Evolutionary conservation across 2,797 vertebrate genomes (phyloP), one percentile per base, ranked within the genome.

Genomic region (Gymnothorax javanicus): DNA sequence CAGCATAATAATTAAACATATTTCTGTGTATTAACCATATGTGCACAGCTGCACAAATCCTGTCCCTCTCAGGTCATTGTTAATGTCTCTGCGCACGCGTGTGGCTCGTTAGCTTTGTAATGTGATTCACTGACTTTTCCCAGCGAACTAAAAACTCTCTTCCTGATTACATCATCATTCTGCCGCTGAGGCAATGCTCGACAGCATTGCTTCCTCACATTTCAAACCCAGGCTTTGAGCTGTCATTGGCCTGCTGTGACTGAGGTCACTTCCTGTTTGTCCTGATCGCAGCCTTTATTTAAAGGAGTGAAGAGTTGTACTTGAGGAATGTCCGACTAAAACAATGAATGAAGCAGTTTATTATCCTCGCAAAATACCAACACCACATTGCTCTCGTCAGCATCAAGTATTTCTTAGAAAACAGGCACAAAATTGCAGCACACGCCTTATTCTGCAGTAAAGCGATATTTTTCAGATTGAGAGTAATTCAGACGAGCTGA

Each of bases 191-290:
- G 33, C 7, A 4, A 77, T 17, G 15, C 23, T 15, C 3, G 5
- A 54, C 43, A 23, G 1, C 12, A 4, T 7, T 23, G 6, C 75
- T 54, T 79, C 75, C 50, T 79, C 75, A 7, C 7, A 79, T 79
- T 79, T 79, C 13, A 79, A 79, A 79, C 75, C 52, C 75, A 54
- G 23, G 75, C 43, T 20, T 54, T 79, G 75, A 23, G 56, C 1
- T 23, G 50, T 79, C 52, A 79, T 79, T 79, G 75, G 75, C 17
- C n/a, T 54, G 27, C 75, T 54, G 75, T 20, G 50, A 54, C 75
- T 54, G 52, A 79, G 17, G 75, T 56, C 50, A 79, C 75, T 79
- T 79, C 75, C 75, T 79, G 73, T 79, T 79, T 7, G 6, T 56
- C 23, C 50, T 23, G 5, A 13, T 52, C 25, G 52, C 43, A 52